A percentile compares a stretch with the other conserved stretches of the same genome.
phyloP scores from a whole-genome alignment of 2,113 vertebrate genomes.

The Macaca fascicularis region T2T-MFA8v1.1 NC_088375.1:174352501-174353000 shows the following conservation, averaged over 20 bases:
- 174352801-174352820: background rate
- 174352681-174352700: background rate
- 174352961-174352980: conserved; percentile 24
- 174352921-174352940: conserved; percentile 19
- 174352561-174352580: background rate
- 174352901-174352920: conserved; percentile 10
- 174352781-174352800: background rate
- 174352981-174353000: conserved; percentile 37
- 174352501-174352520: background rate
- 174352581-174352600: background rate
- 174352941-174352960: background rate
- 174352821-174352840: background rate
- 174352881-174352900: background rate
- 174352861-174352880: background rate
- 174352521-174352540: background rate
- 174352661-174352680: background rate
- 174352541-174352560: no score
- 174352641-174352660: background rate
- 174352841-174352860: background rate
- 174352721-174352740: background rate
- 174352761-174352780: background rate
- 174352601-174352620: background rate
- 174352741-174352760: background rate
- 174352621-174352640: no score
- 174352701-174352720: background rate